These are phyloP conservation scores for Cavia porcellus DNA, from an alignment of 2,113 vertebrate species.

Conservation along the genomic window DNA sequence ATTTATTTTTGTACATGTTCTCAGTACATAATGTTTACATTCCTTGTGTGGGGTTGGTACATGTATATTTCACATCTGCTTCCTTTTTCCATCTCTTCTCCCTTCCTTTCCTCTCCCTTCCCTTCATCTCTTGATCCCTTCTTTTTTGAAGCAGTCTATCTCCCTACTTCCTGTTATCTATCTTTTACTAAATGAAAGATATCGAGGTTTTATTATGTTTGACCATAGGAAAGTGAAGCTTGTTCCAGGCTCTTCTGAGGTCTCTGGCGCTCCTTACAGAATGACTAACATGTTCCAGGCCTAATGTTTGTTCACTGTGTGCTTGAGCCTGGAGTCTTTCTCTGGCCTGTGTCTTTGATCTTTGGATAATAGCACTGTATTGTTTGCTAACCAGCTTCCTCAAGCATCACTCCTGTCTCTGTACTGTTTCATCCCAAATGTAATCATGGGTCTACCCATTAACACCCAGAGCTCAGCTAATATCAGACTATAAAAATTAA, in stretches of 20 bases:
- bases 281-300: background rate
- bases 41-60: background rate
- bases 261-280: background rate
- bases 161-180: background rate
- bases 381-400: constrained; percentile 6
- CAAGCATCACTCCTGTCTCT: background rate
- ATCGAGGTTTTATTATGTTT: constrained; percentile 53
- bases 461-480: background rate
- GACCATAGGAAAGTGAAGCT: background rate
- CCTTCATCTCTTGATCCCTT: background rate
- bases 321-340: background rate
- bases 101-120: background rate
- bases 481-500: background rate
- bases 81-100: background rate
- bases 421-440: background rate
- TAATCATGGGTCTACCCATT: background rate
- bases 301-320: background rate
- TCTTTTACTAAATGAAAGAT: background rate
- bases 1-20: background rate
- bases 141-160: background rate
- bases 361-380: constrained; percentile 8
- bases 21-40: background rate
- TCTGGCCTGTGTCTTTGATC: background rate
- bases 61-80: background rate
- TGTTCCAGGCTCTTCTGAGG: background rate